phyloP scores from a whole-genome alignment of 2,797 vertebrate genomes.

The Anguilla anguilla region DNA sequence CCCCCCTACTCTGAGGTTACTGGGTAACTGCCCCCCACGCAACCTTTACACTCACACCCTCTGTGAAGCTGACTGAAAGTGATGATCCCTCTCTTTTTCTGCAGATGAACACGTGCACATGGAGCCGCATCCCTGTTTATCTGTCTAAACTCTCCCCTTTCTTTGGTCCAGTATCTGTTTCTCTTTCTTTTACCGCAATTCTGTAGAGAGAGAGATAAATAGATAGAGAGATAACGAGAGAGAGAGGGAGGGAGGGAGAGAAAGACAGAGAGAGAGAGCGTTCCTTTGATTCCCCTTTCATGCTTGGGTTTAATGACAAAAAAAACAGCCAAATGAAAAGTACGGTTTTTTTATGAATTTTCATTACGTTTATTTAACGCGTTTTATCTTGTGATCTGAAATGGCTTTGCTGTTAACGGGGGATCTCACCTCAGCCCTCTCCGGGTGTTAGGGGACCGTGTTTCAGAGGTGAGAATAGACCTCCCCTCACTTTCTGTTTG shows the following conservation, averaged over 20 bases:
- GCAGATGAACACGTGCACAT: not conserved
- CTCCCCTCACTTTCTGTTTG: no score
- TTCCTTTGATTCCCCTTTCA: not conserved
- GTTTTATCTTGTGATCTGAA: no score
- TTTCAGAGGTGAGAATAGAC: no score
- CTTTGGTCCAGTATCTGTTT: not conserved
- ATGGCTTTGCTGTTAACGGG: no score
- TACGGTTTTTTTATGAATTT: no score
- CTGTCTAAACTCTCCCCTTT: not conserved
- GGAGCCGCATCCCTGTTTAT: not conserved
- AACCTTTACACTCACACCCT: conserved; percentile 1
- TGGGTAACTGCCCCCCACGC: conserved; percentile 38
- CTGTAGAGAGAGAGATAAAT: not conserved
- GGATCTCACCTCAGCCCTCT: no score
- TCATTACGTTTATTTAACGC: no score
- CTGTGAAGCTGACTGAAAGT: not conserved
- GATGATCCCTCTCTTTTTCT: not conserved
- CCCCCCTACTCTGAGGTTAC: conserved; percentile 44
- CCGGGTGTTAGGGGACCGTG: no score
- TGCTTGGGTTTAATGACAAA: not conserved
- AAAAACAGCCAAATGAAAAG: not conserved
- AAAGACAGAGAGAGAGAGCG: no score
- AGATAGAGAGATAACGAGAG: not conserved
- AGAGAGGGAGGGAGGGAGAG: no score
- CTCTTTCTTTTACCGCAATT: not conserved